phyloP scores from a whole-genome alignment of 2,113 vertebrate genomes.

The Amblyornis subalaris region DNA sequence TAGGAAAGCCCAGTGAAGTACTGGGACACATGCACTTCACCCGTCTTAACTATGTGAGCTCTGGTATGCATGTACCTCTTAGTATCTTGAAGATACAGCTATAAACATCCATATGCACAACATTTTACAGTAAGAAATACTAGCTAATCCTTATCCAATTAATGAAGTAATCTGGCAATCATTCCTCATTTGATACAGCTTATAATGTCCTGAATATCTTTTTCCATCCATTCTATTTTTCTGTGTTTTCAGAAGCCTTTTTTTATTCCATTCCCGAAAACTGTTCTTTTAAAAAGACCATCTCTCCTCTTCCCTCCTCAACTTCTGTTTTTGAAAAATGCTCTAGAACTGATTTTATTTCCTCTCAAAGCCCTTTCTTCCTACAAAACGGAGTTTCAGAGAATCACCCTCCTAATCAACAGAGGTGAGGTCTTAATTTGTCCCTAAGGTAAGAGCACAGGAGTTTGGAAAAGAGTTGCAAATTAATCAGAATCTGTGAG shows the following conservation, averaged over 20 bases:
- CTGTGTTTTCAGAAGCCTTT: neutral
- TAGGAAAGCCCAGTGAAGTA: neutral
- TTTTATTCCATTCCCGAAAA: neutral
- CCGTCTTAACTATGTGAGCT: neutral
- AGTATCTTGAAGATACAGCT: neutral
- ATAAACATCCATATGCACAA: neutral
- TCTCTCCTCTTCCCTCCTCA: neutral
- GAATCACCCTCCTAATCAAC: neutral
- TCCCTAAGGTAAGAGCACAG: neutral
- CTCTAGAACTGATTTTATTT: neutral
- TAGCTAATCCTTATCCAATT: neutral
- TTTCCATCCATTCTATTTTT: neutral
- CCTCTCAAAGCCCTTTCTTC: neutral
- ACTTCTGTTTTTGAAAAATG: neutral
- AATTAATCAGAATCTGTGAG: slow-evolving; percentile 22
- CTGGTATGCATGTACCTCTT: neutral
- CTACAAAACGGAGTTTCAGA: neutral
- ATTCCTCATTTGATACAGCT: neutral
- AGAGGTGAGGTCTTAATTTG: neutral
- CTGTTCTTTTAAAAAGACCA: neutral
- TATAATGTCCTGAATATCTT: neutral
- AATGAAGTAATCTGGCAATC: neutral
- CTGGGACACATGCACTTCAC: neutral
- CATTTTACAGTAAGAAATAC: neutral
- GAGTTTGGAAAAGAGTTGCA: neutral